phyloP scores from a whole-genome alignment of 2,888 invertebrate species.

The Xestia sexstrigata region DNA sequence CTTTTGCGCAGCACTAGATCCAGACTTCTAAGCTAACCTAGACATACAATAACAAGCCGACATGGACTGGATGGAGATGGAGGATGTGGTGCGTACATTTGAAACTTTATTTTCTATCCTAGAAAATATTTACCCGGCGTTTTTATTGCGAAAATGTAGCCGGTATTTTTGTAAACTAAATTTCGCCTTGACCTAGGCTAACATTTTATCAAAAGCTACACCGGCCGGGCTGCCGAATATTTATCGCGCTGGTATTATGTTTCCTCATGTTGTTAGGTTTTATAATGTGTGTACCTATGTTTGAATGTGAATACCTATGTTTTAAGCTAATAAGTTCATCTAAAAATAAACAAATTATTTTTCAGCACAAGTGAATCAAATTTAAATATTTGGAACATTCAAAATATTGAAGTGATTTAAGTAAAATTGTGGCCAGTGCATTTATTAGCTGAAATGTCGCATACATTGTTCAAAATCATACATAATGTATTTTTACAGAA shows the following conservation, averaged over 20 bases:
- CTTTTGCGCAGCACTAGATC: slow-evolving; percentile 83
- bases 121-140: slow-evolving; percentile 16
- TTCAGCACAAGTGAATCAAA: neutral
- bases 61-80: slow-evolving; percentile 90
- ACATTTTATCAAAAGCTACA: slow-evolving; percentile 83
- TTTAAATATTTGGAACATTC: neutral
- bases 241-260: slow-evolving; percentile 71
- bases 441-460: slow-evolving; percentile 27
- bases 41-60: slow-evolving; percentile 79
- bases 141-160: slow-evolving; percentile 25
- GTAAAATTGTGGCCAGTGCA: slow-evolving; percentile 23
- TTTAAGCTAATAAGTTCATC: neutral
- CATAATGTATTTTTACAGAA: slow-evolving; percentile 9
- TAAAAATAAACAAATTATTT: neutral
- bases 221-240: slow-evolving; percentile 72
- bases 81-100: slow-evolving; percentile 87
- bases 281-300: slow-evolving; percentile 12
- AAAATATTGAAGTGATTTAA: slow-evolving; percentile 22
- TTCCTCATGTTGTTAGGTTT: slow-evolving; percentile 58
- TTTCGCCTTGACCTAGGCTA: slow-evolving; percentile 88
- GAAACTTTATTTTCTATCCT: slow-evolving; percentile 49
- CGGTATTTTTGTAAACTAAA: slow-evolving; percentile 67
- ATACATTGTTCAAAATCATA: slow-evolving; percentile 1
- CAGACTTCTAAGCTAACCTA: slow-evolving; percentile 81
- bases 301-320: slow-evolving; percentile 9